Conservation (phyloP, 2,888 invertebrate genomes). For the Apotomis capreana region DNA sequence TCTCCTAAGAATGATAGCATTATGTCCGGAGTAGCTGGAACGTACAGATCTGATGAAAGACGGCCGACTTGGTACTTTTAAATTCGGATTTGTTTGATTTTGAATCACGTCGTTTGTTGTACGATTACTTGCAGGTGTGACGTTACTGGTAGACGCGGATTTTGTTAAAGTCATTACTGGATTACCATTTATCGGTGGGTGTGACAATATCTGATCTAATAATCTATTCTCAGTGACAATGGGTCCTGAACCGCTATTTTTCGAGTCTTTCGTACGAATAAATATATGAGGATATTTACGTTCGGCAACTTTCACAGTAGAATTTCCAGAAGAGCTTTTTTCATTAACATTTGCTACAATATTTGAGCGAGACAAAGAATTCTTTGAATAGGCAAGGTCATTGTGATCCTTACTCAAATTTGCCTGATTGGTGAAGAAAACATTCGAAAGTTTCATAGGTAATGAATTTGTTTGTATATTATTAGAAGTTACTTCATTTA, state of each 20-base stretch:
- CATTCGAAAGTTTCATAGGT: not conserved
- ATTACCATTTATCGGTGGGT: not conserved
- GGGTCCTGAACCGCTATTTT: not conserved
- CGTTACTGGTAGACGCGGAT: not conserved
- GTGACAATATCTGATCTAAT: not conserved
- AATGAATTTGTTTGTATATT: not conserved
- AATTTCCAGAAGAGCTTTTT: not conserved
- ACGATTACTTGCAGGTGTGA: not conserved
- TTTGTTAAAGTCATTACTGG: not conserved
- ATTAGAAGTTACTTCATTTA: not conserved
- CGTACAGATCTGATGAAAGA: not conserved
- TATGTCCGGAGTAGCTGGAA: constrained; percentile 17
- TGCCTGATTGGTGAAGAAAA: not conserved
- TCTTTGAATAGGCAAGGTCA: not conserved
- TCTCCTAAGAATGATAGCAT: constrained; percentile 22
- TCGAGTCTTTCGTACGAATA: no score
- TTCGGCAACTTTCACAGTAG: not conserved
- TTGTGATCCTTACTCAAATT: not conserved
- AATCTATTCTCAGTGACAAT: not conserved
- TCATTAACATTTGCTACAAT: not conserved
- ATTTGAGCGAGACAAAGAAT: not conserved
- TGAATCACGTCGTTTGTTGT: not conserved
- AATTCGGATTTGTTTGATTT: not conserved
- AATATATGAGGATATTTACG: not conserved
- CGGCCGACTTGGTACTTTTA: not conserved